A percentile compares a stretch with the other conserved stretches of the same genome.
Conservation (phyloP, 2,797 vertebrate species). For the Tenualosa thibaudeaui region DNA sequence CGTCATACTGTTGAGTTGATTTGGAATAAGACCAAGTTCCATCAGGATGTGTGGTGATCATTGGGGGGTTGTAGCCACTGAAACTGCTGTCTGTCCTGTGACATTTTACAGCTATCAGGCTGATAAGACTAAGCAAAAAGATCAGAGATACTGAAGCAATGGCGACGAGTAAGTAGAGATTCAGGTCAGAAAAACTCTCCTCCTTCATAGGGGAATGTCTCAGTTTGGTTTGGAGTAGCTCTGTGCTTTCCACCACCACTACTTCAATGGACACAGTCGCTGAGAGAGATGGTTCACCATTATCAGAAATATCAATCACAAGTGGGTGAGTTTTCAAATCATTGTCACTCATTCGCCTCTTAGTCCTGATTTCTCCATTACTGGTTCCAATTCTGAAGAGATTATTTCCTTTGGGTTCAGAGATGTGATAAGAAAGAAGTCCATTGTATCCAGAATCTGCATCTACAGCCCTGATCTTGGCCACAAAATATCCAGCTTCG, state of each 20-base stretch:
- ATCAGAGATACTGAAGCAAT: constrained; percentile 43
- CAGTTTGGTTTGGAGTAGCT: constrained; percentile 20
- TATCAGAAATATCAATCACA: constrained; percentile 41
- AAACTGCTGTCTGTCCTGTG: constrained; percentile 42
- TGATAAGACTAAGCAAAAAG: constrained; percentile 41
- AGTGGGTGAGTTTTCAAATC: constrained; percentile 45
- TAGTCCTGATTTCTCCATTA: constrained; percentile 55
- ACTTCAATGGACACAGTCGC: constrained; percentile 44
- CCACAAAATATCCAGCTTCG: not conserved
- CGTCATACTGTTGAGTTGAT: constrained; percentile 47
- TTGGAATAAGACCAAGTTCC: constrained; percentile 44
- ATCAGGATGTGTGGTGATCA: constrained; percentile 46
- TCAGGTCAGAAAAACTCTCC: constrained; percentile 44
- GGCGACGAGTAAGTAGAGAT: constrained; percentile 49
- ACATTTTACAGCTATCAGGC: constrained; percentile 40
- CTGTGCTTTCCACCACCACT: constrained; percentile 34
- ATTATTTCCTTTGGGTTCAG: constrained; percentile 41
- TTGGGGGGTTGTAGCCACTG: constrained; percentile 34
- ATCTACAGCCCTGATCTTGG: constrained; percentile 26
- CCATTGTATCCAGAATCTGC: constrained; percentile 53
- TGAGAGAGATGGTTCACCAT: constrained; percentile 48
- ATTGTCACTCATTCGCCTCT: constrained; percentile 51
- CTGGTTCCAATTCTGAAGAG: constrained; percentile 52
- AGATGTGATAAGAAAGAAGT: constrained; percentile 50
- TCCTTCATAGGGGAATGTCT: constrained; percentile 37